Base-by-base conservation (phyloP, 1,140 invertebrate genomes). In the Venturia canescens region DNA sequence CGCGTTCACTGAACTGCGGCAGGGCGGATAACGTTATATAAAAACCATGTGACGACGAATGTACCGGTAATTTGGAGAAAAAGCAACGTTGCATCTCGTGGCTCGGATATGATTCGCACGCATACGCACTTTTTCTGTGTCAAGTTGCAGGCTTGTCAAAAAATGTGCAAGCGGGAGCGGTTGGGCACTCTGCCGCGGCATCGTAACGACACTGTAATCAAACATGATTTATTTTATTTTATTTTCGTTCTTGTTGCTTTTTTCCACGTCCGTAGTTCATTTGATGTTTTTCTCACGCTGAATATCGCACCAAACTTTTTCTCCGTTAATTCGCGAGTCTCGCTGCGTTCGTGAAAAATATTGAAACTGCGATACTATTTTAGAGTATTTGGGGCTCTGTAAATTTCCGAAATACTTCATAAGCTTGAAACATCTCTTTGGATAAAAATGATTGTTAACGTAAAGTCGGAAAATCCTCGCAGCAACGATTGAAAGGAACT, bases 71-170 rank as follows among this genome's bases (percentile, higher is more conserved):
- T 71, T 75, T 44, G 34, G 23, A 44, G 29, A 76, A 48, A 57
- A 38, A 69, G 44, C 83, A 84, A 80, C 85, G 87, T 44, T 44
- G 38, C 38, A 44, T 89, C 87, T 91, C 88, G 89, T 93, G 93
- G 93, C 93, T 94, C 93, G 93, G 93, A 94, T 94, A 94, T 94
- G 93, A 94, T 94, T 90, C 87, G 88, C 86, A 90, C 87, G 88
- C 86, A 89, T 91, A 82, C 15, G 38, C 48, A 5, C 48, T 90
- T 85, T 89, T 78, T 87, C 82, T 89, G 80, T 88, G n/a, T 72
- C 86, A 88, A 89, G 88, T 92, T 93, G 88, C 92, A 94, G 93
- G 92, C 89, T 93, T 93, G 92, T 92, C 90, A 92, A 91, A 80
- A 85, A 57, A n/a, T 57, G 21, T 71, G 83, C 84, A 85, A 83